Evolutionary conservation across 2,797 vertebrate species (phyloP).

Genomic region (Lepus townsendii): DNA sequence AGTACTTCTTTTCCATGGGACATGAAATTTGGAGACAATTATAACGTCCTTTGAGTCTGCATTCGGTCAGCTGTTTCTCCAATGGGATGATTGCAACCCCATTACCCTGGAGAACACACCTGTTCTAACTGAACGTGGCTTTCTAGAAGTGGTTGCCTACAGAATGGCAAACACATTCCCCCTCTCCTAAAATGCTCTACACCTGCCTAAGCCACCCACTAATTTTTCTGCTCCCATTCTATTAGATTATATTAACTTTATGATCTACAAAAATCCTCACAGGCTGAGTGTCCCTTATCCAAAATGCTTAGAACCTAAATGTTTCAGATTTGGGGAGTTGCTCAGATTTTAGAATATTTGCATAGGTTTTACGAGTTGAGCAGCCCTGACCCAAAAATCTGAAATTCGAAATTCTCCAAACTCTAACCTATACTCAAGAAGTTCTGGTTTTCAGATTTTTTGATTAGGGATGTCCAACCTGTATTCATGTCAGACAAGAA

Average conservation of each 20-base stretch:
- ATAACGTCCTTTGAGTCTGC: not conserved
- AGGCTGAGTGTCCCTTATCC: not conserved
- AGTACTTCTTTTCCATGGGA: not conserved
- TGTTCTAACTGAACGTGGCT: not conserved
- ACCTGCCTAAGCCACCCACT: not conserved
- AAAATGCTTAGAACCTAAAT: not conserved
- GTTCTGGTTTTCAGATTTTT: not conserved
- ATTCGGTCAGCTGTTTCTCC: not conserved
- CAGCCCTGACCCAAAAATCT: not conserved
- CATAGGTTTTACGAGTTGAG: not conserved
- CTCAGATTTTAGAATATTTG: not conserved
- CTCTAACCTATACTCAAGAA: not conserved
- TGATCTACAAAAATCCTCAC: not conserved
- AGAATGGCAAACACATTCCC: not conserved
- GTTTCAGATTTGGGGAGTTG: not conserved
- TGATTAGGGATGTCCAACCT: not conserved
- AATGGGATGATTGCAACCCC: not conserved
- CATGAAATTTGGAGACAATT: not conserved
- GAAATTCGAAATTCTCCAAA: not conserved
- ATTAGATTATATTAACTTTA: not conserved
- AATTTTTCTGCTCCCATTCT: not conserved
- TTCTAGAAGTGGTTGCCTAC: not conserved
- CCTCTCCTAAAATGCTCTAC: not conserved
- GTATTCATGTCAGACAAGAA: not conserved
- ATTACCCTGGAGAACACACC: not conserved